These are phyloP conservation scores for Leptinotarsa haldemani DNA, from an alignment of 2,888 invertebrate species.

Conservation along the genomic window DNA sequence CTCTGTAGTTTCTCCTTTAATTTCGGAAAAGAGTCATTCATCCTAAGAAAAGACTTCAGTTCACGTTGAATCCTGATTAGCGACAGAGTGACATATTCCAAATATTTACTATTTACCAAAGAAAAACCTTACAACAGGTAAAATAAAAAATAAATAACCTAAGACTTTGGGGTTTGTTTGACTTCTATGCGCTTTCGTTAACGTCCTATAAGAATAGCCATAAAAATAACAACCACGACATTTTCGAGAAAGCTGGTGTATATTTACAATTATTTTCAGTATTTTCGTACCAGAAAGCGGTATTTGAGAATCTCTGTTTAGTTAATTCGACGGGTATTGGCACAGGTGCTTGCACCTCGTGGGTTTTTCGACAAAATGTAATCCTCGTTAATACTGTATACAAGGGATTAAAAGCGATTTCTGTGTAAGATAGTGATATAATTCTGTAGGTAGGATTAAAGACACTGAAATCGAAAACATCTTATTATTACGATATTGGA, in stretches of 20 bases:
- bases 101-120: slow-evolving; percentile 41
- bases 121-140: slow-evolving; percentile 40
- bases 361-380: slow-evolving; percentile 10
- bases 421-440: background rate
- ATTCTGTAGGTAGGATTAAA: background rate
- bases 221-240: slow-evolving; percentile 35
- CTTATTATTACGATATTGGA: no score
- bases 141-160: slow-evolving; percentile 41
- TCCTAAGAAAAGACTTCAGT: slow-evolving; percentile 20
- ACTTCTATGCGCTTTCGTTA: slow-evolving; percentile 32
- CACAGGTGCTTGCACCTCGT: slow-evolving; percentile 3
- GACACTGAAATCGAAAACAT: background rate
- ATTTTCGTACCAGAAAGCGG: slow-evolving; percentile 8
- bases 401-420: background rate
- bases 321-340: slow-evolving; percentile 10
- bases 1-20: slow-evolving; percentile 4
- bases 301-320: background rate
- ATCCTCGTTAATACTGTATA: background rate
- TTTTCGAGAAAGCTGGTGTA: slow-evolving; percentile 18
- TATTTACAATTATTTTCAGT: slow-evolving; percentile 26
- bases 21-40: slow-evolving; percentile 10
- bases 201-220: slow-evolving; percentile 24
- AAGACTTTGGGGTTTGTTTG: slow-evolving; percentile 37
- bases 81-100: slow-evolving; percentile 38
- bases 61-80: slow-evolving; percentile 35